These are phyloP conservation scores for Agriopis aurantiaria DNA, from an alignment of 2,888 invertebrate species.

Conservation along the genomic window DNA sequence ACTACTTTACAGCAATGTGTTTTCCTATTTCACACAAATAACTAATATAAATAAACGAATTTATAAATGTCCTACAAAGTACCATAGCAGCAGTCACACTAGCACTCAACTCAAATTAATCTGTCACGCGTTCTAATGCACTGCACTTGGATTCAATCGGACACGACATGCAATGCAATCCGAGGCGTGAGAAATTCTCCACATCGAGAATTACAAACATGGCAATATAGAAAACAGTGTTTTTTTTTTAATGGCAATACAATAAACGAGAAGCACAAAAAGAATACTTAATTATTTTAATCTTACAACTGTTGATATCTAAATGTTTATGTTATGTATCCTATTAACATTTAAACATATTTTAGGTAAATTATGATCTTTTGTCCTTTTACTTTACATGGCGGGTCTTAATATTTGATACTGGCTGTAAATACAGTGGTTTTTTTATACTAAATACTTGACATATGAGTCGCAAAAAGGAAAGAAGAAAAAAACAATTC, in stretches of 20 bases:
- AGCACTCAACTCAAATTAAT: conserved; percentile 23
- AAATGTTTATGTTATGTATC: too few species aligned
- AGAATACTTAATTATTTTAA: not conserved
- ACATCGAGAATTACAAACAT: not conserved
- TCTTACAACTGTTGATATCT: not conserved
- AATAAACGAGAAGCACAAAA: not conserved
- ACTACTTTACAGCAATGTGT: too few species aligned
- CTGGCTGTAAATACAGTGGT: too few species aligned
- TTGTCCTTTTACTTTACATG: too few species aligned
- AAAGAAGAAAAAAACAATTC: too few species aligned
- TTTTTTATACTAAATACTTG: too few species aligned
- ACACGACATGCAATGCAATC: conserved; percentile 25
- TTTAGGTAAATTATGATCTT: too few species aligned
- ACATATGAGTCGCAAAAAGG: too few species aligned
- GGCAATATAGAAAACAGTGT: not conserved
- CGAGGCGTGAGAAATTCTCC: conserved; percentile 24
- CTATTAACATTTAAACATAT: too few species aligned
- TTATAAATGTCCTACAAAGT: not conserved
- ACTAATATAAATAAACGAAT: too few species aligned
- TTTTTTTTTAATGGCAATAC: not conserved
- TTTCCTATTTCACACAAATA: too few species aligned
- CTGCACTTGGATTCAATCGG: conserved; percentile 27
- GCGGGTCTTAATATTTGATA: too few species aligned
- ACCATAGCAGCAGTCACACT: conserved; percentile 6
- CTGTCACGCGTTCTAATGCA: conserved; percentile 17